Evolutionary conservation across 1,140 invertebrate species (phyloP).

Genomic region (Thrips palmi): DNA sequence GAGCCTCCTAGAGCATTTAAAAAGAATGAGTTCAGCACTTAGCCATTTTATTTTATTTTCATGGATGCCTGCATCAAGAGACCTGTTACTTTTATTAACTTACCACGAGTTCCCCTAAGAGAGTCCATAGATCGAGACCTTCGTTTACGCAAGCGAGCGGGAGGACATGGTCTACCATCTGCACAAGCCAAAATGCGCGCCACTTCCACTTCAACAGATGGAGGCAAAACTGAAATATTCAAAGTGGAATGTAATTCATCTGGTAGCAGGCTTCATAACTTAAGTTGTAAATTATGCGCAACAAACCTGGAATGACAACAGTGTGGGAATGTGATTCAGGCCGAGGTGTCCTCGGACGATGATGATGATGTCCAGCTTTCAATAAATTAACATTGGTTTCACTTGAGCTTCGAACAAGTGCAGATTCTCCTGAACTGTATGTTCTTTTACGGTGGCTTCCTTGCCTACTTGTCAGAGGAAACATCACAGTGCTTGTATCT

Average conservation of each 20-base stretch:
- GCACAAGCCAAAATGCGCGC: conserved; percentile 23
- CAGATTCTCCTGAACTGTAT: too few species aligned
- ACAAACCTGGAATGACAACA: conserved; percentile 12
- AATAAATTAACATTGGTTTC: conserved; percentile 20
- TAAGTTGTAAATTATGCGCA: conserved; percentile 1
- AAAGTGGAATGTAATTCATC: neutral
- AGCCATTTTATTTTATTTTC: neutral
- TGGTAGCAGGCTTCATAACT: too few species aligned
- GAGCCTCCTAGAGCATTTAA: conserved; percentile 25
- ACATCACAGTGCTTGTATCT: neutral
- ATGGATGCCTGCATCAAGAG: too few species aligned
- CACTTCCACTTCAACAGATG: conserved; percentile 31
- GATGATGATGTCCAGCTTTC: neutral
- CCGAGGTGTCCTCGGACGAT: too few species aligned
- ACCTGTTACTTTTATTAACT: conserved; percentile 1
- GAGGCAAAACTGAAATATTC: conserved; percentile 23
- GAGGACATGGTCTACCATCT: conserved; percentile 8
- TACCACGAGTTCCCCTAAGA: conserved; percentile 10
- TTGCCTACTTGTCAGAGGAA: conserved; percentile 8
- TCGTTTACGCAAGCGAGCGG: conserved; percentile 4
- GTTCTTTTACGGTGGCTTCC: conserved; percentile 1
- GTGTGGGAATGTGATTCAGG: conserved; percentile 9
- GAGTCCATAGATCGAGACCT: conserved; percentile 17
- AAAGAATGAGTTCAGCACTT: neutral
- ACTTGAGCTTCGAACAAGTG: conserved; percentile 26